Conservation (phyloP, 2,797 vertebrate species). For the Fratercula arctica region DNA sequence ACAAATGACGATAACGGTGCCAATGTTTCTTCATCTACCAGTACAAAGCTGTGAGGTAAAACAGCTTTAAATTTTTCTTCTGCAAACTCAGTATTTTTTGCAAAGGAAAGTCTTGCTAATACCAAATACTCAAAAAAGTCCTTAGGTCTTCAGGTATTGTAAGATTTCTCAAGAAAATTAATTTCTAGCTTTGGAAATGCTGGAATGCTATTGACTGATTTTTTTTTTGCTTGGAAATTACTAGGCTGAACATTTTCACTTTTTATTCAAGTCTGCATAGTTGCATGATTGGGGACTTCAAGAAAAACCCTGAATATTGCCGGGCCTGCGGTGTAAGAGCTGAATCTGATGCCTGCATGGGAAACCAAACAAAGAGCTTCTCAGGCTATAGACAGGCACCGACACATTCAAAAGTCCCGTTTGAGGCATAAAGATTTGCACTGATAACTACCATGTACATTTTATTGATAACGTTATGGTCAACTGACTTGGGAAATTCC, state of each 20-base stretch:
- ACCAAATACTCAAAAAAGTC: not conserved
- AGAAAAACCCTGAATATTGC: not conserved
- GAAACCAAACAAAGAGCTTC: not conserved
- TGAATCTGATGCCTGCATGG: not conserved
- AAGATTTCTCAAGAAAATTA: not conserved
- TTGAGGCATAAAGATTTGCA: not conserved
- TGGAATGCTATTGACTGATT: not conserved
- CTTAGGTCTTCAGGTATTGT: not conserved
- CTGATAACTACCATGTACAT: accelerated
- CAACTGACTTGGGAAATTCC: not conserved
- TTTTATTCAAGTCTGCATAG: not conserved
- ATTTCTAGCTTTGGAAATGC: not conserved
- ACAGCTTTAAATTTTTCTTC: not conserved
- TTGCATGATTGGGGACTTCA: not conserved
- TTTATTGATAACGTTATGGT: not conserved
- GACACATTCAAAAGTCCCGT: not conserved
- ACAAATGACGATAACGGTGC: not conserved
- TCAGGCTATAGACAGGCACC: not conserved
- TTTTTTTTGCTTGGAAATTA: not conserved
- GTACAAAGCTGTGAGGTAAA: not conserved
- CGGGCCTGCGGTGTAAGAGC: not conserved
- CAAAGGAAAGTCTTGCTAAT: not conserved
- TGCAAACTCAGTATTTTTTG: not conserved
- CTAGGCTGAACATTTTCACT: not conserved
- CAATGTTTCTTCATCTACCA: not conserved